Evolutionary conservation across 1,140 invertebrate genomes (phyloP), one percentile per base, ranked within the genome.

Genomic region (Coenobita brevimanus): DNA sequence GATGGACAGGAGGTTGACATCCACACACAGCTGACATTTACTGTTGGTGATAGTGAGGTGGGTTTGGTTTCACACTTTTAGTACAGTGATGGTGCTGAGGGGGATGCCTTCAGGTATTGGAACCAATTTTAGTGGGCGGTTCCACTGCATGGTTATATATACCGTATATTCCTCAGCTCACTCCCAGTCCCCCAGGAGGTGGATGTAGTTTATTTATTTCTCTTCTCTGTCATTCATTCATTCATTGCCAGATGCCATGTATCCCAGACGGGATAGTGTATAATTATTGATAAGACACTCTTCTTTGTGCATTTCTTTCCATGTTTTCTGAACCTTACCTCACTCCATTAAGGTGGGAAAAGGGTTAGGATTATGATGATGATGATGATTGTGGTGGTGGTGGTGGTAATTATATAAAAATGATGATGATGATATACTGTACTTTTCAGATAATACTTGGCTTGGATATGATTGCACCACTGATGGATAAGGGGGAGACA

Each of bases 401-500:
- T n/a, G n/a, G n/a, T n/a, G n/a, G n/a, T n/a, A n/a, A n/a, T n/a
- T n/a, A n/a, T n/a, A n/a, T n/a, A n/a, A n/a, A n/a, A n/a, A n/a
- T n/a, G n/a, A n/a, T n/a, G n/a, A n/a, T n/a, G n/a, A n/a, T n/a
- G n/a, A n/a, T n/a, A n/a, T n/a, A n/a, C n/a, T n/a, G n/a, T 79
- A 57, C 27, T 21, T 89, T 80, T 33, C 64, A 90, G 89, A 82
- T 90, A 17, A 88, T 90, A 71, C 0, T 75, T 50, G 97, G 97
- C 41, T 91, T 97, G 91, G 97, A 98, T 92, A 94, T 98, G 92
- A 95, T 95, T 36, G 91, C 98, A 75, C 95, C 96, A 3, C 92
- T 98, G 81, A 98, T 98, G 97, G 95, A 97, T 92, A 93, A 95
- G 91, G 95, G 95, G 13, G 97, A 98, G 94, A 92, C 94, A 88